These are phyloP conservation scores for Penaeus indicus DNA, from an alignment of 1,140 invertebrate genomes.

Conservation along the genomic window DNA sequence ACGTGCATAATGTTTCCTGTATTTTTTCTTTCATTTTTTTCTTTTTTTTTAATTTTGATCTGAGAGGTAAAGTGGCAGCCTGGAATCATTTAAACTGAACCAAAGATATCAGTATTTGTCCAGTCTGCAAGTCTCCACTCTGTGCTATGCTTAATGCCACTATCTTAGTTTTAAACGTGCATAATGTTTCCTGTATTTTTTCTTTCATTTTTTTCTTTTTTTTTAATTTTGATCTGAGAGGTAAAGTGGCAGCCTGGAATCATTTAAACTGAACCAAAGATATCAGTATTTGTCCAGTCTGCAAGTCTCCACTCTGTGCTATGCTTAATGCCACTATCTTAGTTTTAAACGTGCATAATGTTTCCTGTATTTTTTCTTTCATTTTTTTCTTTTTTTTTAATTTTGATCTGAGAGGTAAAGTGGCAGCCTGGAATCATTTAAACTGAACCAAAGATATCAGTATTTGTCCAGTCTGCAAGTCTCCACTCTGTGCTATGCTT, in stretches of 20 bases:
- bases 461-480: slow-evolving; percentile 63
- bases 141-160: too few relatives aligned
- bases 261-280: slow-evolving; percentile 57
- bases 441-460: slow-evolving; percentile 63
- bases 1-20: slow-evolving; percentile 49
- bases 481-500: slow-evolving; percentile 61
- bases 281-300: slow-evolving; percentile 63
- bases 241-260: slow-evolving; percentile 52
- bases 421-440: slow-evolving; percentile 48
- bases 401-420: slow-evolving; percentile 53
- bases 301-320: slow-evolving; percentile 62
- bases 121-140: slow-evolving; percentile 61
- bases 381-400: neutral
- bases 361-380: slow-evolving; percentile 44
- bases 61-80: slow-evolving; percentile 57
- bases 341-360: slow-evolving; percentile 56
- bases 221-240: slow-evolving; percentile 40
- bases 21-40: slow-evolving; percentile 30
- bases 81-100: slow-evolving; percentile 46
- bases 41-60: slow-evolving; percentile 16
- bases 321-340: slow-evolving; percentile 51
- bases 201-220: slow-evolving; percentile 1
- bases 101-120: slow-evolving; percentile 65
- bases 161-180: slow-evolving; percentile 53
- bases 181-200: slow-evolving; percentile 54